A percentile compares a stretch with the other conserved stretches of the same genome.
phyloP scores from a whole-genome alignment of 2,888 invertebrate genomes.

The Augiades crinisus region DNA sequence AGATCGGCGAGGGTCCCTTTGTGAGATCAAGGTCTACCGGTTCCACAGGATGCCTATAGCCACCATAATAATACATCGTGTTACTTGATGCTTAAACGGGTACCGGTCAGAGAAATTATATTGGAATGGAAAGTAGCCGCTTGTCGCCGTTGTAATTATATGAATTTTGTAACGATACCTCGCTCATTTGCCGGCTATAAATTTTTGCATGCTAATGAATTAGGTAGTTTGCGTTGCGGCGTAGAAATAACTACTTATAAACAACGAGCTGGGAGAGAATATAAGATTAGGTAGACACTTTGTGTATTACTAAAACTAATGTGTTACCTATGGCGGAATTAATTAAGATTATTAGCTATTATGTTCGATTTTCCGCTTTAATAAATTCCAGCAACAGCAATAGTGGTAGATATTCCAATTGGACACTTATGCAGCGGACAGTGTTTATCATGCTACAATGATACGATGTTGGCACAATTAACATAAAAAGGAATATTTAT shows the following conservation, averaged over 20 bases:
- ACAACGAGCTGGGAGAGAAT: not conserved
- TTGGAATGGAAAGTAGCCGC: slow-evolving; percentile 34
- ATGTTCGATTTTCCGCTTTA: not conserved
- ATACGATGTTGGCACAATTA: no score
- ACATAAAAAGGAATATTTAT: no score
- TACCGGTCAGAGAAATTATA: slow-evolving; percentile 34
- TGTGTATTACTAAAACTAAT: no score
- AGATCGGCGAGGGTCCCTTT: slow-evolving; percentile 69
- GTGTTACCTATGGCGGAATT: not conserved
- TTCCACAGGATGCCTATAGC: slow-evolving; percentile 65
- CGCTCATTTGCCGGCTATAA: slow-evolving; percentile 21
- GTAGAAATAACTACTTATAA: slow-evolving; percentile 3
- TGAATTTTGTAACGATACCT: slow-evolving; percentile 27
- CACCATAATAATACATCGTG: slow-evolving; percentile 41
- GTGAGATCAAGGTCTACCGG: slow-evolving; percentile 77
- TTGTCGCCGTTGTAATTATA: slow-evolving; percentile 21
- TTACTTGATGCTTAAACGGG: slow-evolving; percentile 40
- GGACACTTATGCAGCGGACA: no score
- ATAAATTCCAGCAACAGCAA: no score
- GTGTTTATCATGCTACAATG: no score
- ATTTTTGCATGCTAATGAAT: slow-evolving; percentile 22
- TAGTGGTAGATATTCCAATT: no score
- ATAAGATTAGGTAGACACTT: no score
- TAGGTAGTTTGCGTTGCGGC: slow-evolving; percentile 4
- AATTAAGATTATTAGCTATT: not conserved